Evolutionary conservation across 1,140 invertebrate species (phyloP).

Genomic region (Lethocerus indicus): DNA sequence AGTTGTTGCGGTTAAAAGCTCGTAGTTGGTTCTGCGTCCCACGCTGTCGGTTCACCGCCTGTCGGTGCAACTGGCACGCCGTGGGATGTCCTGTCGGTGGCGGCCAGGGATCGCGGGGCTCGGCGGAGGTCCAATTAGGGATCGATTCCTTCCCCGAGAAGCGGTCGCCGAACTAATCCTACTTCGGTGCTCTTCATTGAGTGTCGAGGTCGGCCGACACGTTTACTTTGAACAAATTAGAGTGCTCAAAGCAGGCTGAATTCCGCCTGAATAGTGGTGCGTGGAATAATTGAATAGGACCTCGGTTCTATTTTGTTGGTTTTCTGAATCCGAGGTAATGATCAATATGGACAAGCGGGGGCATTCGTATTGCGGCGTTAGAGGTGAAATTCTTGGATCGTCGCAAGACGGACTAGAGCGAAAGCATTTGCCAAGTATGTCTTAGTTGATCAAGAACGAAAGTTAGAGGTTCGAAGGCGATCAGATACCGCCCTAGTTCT

Average conservation of each 20-base stretch:
- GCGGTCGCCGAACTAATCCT: constrained; percentile 22
- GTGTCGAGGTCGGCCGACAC: constrained; percentile 26
- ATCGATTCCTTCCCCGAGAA: too few species aligned
- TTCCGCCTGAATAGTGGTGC: constrained; percentile 53
- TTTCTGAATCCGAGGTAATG: constrained; percentile 57
- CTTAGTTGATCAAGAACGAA: constrained; percentile 74
- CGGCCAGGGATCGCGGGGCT: constrained; percentile 8
- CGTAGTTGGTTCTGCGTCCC: constrained; percentile 49
- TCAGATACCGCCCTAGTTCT: constrained; percentile 69
- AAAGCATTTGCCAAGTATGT: constrained; percentile 71
- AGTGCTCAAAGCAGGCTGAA: constrained; percentile 61
- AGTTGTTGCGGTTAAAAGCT: constrained; percentile 66
- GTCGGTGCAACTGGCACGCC: constrained; percentile 27
- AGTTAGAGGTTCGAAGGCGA: constrained; percentile 57
- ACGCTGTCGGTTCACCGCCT: constrained; percentile 37
- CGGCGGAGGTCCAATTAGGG: too few species aligned
- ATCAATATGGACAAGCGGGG: constrained; percentile 59
- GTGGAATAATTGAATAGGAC: constrained; percentile 72
- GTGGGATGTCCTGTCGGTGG: constrained; percentile 21
- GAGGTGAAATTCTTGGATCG: constrained; percentile 67
- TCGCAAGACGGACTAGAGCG: constrained; percentile 53
- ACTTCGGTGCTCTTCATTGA: constrained; percentile 16
- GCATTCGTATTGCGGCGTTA: constrained; percentile 57
- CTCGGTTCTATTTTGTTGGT: constrained; percentile 56
- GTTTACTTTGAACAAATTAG: constrained; percentile 71